A percentile compares a stretch with the other conserved stretches of the same genome.
Conservation (phyloP, 2,113 vertebrate species). For the Tyrannus savana region DNA sequence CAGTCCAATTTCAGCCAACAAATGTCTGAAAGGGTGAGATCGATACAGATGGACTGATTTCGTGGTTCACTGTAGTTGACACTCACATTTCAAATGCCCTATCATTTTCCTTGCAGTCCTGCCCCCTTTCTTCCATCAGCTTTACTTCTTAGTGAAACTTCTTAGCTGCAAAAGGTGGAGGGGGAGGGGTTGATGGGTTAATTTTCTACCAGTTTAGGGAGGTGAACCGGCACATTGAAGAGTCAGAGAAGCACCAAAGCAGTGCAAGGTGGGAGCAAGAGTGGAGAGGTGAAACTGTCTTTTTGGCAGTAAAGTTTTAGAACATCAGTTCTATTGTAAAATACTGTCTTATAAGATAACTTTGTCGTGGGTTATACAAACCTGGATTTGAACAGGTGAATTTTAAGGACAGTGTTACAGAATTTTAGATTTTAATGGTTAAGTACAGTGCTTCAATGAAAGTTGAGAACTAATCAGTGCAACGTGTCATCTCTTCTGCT, state of each 20-base stretch:
- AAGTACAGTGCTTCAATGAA: neutral
- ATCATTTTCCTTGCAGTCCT: neutral
- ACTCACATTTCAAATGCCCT: neutral
- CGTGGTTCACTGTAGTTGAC: neutral
- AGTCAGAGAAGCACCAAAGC: neutral
- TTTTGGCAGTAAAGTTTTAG: neutral
- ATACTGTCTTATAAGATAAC: neutral
- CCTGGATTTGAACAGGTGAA: neutral
- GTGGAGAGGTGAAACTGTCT: neutral
- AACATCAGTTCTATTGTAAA: neutral
- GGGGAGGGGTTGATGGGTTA: neutral
- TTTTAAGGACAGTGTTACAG: neutral
- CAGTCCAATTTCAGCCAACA: neutral
- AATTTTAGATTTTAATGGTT: neutral
- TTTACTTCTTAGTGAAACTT: neutral
- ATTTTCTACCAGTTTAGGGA: neutral
- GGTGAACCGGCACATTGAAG: neutral
- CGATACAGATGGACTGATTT: neutral
- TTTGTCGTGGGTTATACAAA: neutral
- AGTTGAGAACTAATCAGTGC: neutral
- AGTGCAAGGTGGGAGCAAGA: neutral
- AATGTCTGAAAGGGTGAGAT: neutral
- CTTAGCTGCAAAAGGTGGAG: neutral
- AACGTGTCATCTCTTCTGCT: constrained; percentile 21
- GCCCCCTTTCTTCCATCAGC: neutral